Evolutionary conservation across 1,140 invertebrate species (phyloP), one percentile per base, ranked within the genome.

Genomic region (Aphidius ervi): DNA sequence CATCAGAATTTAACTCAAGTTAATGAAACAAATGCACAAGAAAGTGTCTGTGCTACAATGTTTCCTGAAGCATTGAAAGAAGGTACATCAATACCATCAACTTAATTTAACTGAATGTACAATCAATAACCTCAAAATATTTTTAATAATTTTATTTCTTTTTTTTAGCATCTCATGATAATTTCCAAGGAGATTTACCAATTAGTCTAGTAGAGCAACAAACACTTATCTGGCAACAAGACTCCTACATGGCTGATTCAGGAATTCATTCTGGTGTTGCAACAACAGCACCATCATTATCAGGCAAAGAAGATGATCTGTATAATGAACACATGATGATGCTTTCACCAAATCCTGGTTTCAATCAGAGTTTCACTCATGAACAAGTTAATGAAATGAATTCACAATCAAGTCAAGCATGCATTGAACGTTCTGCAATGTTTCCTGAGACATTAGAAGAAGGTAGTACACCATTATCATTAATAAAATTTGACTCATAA

Each of bases 311-410:
- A 73, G 91, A 94, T 76, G 90, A 93, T 64, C 88, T 90, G 47
- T 91, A 93, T 87, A 91, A 93, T 72, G 87, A 88, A 39, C 89
- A 91, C 77, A 86, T 88, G 64, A 83, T 94, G 40, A 91, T 97
- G 85, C 95, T 95, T 73, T 92, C 96, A 74, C 80, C 96, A 76
- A 92, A 95, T 72, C 93, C 94, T 66, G 89, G 91, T 39, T 94
- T 93, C 71, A 84, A 87, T 23, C 91, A 91, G 66, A 92, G 92
- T 23, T 97, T 95, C 70, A 95, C 93, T 40, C 93, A 94, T 73
- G 94, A 96, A 74, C 93, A 97, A 83, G 94, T 97, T 67, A 93
- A 97, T 81, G 90, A 94, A 71, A 96, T 99, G 89, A 97, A 96
- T 77, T 92, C 95, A 71, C 94, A 98, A 75, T 75, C 98, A 65